Evolutionary conservation across 2,113 vertebrate genomes (phyloP).

Genomic region (Picathartes gymnocephalus): DNA sequence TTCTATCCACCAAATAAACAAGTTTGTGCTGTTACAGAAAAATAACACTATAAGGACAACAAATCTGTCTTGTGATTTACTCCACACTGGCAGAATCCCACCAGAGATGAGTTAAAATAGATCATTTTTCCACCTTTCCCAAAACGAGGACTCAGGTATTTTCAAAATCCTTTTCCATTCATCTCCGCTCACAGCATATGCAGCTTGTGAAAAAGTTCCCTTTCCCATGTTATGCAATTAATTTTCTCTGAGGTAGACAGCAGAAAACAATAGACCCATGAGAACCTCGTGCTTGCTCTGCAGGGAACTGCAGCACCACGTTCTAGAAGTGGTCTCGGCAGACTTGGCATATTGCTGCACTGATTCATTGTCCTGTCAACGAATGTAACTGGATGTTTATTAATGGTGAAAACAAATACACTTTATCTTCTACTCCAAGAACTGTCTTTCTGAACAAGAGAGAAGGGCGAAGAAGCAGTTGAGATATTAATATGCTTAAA

Average conservation of each 20-base stretch:
- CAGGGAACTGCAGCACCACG: not conserved
- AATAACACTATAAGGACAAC: not conserved
- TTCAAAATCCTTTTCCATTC: conserved; percentile 2
- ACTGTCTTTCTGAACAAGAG: not conserved
- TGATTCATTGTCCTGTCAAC: conserved; percentile 6
- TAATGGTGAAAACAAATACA: not conserved
- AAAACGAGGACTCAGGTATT: not conserved
- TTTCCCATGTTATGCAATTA: not conserved
- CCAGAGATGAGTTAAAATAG: not conserved
- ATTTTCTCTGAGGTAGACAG: not conserved
- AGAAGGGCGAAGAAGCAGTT: not conserved
- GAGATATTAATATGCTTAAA: not conserved
- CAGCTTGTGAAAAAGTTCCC: not conserved
- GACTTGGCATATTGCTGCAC: not conserved
- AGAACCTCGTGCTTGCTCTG: not conserved
- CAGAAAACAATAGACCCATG: not conserved
- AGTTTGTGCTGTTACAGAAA: not conserved
- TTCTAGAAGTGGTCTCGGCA: not conserved
- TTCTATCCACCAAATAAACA: not conserved
- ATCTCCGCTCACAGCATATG: not conserved
- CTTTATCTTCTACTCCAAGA: not conserved
- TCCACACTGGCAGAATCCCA: not conserved
- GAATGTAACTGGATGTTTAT: not conserved
- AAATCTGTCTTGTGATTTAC: not conserved
- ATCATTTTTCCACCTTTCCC: not conserved